Evolutionary conservation across 92 coral and sea anemone species (phyloP), one percentile per base, ranked within the genome.

Genomic region (Muricea muricata): DNA sequence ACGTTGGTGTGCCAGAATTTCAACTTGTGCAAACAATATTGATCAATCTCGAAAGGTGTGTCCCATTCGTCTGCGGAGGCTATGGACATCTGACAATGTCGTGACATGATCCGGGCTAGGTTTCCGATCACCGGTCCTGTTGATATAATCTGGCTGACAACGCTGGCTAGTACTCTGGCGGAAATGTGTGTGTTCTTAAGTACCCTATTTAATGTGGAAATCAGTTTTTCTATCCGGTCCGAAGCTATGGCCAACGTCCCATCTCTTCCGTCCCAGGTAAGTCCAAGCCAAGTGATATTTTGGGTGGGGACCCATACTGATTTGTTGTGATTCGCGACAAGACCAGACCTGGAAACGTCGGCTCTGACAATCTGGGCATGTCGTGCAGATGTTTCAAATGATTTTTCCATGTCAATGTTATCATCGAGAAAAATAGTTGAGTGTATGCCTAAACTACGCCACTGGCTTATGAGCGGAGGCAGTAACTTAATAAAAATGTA

Each of bases 241-340:
- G 61, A 17, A 1, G 39, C 11, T 1, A 85, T 15, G 68, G 45
- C 21, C 33, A 76, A 20, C 42, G 82, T 77, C 26, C 83, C 52
- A 28, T 25, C 12, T 14, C 4, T 15, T 17, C 84, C 73, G 15
- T 85, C 68, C 89, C 85, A 85, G 28, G 34, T 41, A 20, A 85
- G 58, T 14, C 73, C 84, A 34, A 77, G 26, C 89, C 89, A 85
- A 47, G 84, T 77, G 14, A 85, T 33, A 52, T 42, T 31, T 47
- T 78, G 89, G 14, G 89, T 85, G 30, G 84, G 89, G 48, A 54
- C 68, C 84, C 89, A 85, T 31, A 77, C 80, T 13, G 82, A 87
- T 71, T 87, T 72, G 24, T 75, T 87, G 17, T 82, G 74, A 37
- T 87, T 87, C 6, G 87, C 84, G 10, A 75, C 20, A 58, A 82